A percentile compares a stretch with the other conserved stretches of the same genome.
These are phyloP conservation scores for Scomber colias DNA, from an alignment of 2,113 vertebrate species.

Conservation along the genomic window DNA sequence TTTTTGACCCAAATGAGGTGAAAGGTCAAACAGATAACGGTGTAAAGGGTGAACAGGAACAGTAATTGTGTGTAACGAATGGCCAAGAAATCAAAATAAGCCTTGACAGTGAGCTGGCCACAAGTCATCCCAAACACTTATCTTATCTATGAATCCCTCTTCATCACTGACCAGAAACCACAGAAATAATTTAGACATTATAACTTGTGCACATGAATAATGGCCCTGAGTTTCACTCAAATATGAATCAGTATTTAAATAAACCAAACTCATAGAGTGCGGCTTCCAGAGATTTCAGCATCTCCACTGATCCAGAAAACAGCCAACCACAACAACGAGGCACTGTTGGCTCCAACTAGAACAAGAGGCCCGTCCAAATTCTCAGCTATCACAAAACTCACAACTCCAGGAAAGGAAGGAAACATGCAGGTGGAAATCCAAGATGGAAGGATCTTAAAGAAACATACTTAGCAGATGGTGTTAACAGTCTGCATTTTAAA, in stretches of 20 bases:
- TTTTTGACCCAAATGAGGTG: conserved; percentile 38
- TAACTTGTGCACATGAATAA: conserved; percentile 26
- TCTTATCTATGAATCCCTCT: conserved; percentile 40
- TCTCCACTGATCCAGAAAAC: conserved; percentile 21
- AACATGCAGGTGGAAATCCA: conserved; percentile 46
- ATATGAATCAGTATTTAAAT: conserved; percentile 26
- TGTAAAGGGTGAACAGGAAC: conserved; percentile 15
- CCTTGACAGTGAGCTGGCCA: conserved; percentile 34
- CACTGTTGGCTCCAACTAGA: not conserved
- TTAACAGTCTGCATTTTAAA: conserved; percentile 12
- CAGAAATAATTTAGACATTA: conserved; percentile 27
- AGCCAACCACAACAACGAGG: not conserved
- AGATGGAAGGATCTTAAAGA: not conserved
- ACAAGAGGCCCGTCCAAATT: conserved; percentile 1
- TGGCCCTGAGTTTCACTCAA: conserved; percentile 15
- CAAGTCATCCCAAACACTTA: conserved; percentile 36
- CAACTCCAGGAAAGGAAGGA: conserved; percentile 2
- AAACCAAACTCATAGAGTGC: conserved; percentile 1
- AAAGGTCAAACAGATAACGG: conserved; percentile 61
- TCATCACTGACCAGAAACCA: conserved; percentile 47
- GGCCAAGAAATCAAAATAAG: conserved; percentile 36
- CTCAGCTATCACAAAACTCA: conserved; percentile 4
- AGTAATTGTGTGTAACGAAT: conserved; percentile 8
- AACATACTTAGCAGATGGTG: conserved; percentile 48
- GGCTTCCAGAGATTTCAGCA: conserved; percentile 8